Base-by-base conservation (phyloP, 2,113 vertebrate genomes). In the Varanus salvator region DNA sequence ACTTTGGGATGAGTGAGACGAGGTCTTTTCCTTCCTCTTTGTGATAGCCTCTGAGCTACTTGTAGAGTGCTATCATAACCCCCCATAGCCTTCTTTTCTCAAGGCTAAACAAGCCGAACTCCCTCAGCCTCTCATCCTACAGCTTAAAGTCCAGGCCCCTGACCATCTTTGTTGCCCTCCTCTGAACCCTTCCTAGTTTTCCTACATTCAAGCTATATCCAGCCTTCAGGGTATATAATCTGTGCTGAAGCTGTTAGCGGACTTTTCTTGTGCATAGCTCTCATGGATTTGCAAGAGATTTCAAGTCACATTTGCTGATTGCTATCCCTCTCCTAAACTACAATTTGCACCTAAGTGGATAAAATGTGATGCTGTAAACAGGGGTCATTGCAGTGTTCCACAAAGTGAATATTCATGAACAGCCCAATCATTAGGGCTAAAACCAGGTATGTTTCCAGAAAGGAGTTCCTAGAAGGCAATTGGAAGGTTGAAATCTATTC, bases 281-380 rank as follows among this genome's bases (percentile, higher is more conserved):
- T 1, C 6, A 2, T 64, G 60, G 60, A n/a, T 57, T 27, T 9
- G 85, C 82, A 89, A 27, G 0, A 4, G 1, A 19, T 48, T 71
- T 90, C 83, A 92, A 93, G 87, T 50, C 34, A 15, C 71, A 2
- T 50, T 48, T 31, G 0, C 12, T 90, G 48, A 12, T 38, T 9
- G 6, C 6, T 75, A 23, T n/a, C 85, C 29, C 60, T 23, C 66
- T 8, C 15, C 12, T 76, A 34, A 74, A 74, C 25, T 34, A 21
- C 50, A 12, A 1, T 77, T 25, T 87, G 14, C 14, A 77, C 48
- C 3, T 11, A 77, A 87, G 34, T 27, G 57, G 52, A 21, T 0
- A 64, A 78, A 38, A 19, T 88, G 27, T 86, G 77, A 75, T 27
- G 21, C 17, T 82, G 9, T 14, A 75, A 69, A 0, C 8, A 3